Base-by-base conservation (phyloP, 2,797 vertebrate genomes). In the Anabacerthia variegaticeps region DNA sequence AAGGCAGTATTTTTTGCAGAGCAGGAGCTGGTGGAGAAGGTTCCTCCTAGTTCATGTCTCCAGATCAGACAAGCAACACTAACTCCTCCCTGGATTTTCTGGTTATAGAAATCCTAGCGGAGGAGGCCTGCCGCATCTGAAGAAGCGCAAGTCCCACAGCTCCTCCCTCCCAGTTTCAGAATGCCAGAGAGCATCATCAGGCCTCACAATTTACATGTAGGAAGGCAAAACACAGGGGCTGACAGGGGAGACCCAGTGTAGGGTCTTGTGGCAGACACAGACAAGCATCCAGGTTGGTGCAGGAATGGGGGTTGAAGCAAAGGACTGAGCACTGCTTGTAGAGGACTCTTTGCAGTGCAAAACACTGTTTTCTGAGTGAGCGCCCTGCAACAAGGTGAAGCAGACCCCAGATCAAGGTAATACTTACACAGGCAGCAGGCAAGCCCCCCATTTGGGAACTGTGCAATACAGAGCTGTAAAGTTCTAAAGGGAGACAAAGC, bases 51-150 rank as follows among this genome's bases (percentile, higher is more conserved):
- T 62, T 56, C 86, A 3, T 3, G 36, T 65, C 93, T 77, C 6
- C 65, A 55, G 78, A 91, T 66, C 49, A 89, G 54, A 34, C 55
- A 52, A 73, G 82, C 2, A 17, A 24, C 14, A 75, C 92, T 88
- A 86, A 95, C 95, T 93, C 92, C 93, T 96, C 93, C 96, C 95
- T 66, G 58, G 86, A 92, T 91, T 32, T 62, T 82, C 93, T 72
- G 28, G 11, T 80, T 91, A 83, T 12, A 89, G 93, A 80, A 94
- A 73, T 58, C 78, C 69, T 89, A 10, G 88, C 0, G 9, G 92
- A 93, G 85, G 83, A 82, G 65, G 54, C 65, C 71, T 63, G 83
- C 75, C 91, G 88, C 76, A 92, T 61, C 41, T 6, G 12, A 63
- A 77, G 87, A 8, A 76, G 34, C 1, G 7, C 39, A 20, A 92